Conservation (phyloP, 2,888 invertebrate species). For the Heliothis peltigera region DNA sequence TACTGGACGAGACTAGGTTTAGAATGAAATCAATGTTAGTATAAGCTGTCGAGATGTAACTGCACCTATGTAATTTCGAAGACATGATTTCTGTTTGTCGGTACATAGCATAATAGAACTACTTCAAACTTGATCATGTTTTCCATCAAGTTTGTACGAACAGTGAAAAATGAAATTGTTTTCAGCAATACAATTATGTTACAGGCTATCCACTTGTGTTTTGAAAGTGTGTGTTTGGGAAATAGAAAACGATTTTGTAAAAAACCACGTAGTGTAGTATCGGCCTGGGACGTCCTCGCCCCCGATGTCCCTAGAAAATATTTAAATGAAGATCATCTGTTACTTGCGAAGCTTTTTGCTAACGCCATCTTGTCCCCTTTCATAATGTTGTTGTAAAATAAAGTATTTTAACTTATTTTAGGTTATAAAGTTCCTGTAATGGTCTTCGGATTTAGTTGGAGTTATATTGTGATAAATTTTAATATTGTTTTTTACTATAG, state of each 20-base stretch:
- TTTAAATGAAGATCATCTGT: constrained; percentile 74
- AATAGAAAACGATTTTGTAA: not conserved
- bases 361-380: constrained; percentile 60
- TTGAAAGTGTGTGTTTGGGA: not conserved
- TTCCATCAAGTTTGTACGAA: too few species aligned
- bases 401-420: constrained; percentile 57
- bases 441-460: constrained; percentile 8
- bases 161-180: too few species aligned
- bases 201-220: not conserved
- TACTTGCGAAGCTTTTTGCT: constrained; percentile 66
- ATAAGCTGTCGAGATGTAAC: too few species aligned
- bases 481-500: constrained; percentile 4
- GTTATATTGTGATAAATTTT: constrained; percentile 27
- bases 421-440: constrained; percentile 52
- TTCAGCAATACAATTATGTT: too few species aligned
- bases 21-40: too few species aligned
- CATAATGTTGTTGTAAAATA: constrained; percentile 62
- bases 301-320: constrained; percentile 63
- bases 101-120: too few species aligned
- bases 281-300: constrained; percentile 35
- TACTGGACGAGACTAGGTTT: too few species aligned
- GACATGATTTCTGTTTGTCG: too few species aligned
- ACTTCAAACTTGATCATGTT: too few species aligned
- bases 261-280: constrained; percentile 42
- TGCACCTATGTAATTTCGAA: too few species aligned